A percentile compares a stretch with the other conserved stretches of the same genome.
Conservation (phyloP, 2,797 vertebrate genomes). For the Chrosomus eos region DNA sequence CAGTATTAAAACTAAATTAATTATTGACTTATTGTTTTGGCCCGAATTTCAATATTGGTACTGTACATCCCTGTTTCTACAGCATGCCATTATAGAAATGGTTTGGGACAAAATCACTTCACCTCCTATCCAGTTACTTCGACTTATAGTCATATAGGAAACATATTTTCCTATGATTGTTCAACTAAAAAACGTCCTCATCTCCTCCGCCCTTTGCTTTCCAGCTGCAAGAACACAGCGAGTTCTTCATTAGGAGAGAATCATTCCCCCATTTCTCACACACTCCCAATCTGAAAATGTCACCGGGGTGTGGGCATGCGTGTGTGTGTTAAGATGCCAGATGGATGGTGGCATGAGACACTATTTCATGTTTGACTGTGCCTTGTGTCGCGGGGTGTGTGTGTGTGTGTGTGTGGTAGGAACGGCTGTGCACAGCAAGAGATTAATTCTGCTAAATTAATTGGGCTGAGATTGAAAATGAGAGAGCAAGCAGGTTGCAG, state of each 20-base stretch:
- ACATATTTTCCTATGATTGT: too few relatives aligned
- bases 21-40: neutral
- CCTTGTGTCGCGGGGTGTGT: constrained; percentile 67
- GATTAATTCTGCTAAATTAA: constrained; percentile 83
- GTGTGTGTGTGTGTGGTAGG: constrained; percentile 57
- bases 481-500: constrained; percentile 72
- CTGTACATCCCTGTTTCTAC: neutral
- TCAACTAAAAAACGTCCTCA: constrained; percentile 37
- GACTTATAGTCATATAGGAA: too few relatives aligned
- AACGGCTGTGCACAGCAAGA: constrained; percentile 70
- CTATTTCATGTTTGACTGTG: constrained; percentile 82
- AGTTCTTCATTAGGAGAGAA: constrained; percentile 65
- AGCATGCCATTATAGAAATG: neutral
- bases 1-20: neutral
- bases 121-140: neutral
- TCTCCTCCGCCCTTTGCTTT: constrained; percentile 53
- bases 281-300: constrained; percentile 61
- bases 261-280: constrained; percentile 57
- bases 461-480: constrained; percentile 81
- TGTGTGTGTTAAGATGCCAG: constrained; percentile 70
- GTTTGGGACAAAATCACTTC: neutral
- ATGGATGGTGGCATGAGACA: constrained; percentile 77
- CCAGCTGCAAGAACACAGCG: constrained; percentile 58
- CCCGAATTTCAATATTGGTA: neutral
- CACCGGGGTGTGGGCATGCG: constrained; percentile 50